Base-by-base conservation (phyloP, 2,888 invertebrate species). In the Arctia plantaginis region DNA sequence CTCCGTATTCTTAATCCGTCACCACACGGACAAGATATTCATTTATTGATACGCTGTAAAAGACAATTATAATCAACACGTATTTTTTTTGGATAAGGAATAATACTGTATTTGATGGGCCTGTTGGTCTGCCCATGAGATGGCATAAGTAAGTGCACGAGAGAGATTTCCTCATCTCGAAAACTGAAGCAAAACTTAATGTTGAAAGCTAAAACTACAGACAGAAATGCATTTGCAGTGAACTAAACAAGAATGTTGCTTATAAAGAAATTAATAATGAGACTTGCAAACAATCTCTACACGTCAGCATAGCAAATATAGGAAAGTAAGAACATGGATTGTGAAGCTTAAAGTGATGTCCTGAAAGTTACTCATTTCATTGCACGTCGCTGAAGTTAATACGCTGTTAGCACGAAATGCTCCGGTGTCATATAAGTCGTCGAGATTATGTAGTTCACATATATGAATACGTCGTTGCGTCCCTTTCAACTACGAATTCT, bases 161-260 rank as follows among this genome's bases (percentile, higher is more conserved):
- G 79, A 81, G 79, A 86, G 85, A 85, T 84, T 86, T 88, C 76
- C 76, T 71, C 80, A 80, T 82, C 83, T 81, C 77, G 68, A 77
- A 80, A 87, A 87, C 87, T 87, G 81, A 87, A 87, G 83, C 79
- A 81, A 86, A 89, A 89, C 88, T 88, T 86, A 76, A 79, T 78
- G 79, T 80, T 85, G 78, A 76, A 86, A 87, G 85, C 82, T 83
- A 80, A 87, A 87, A 89, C 87, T 88, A 85, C 85, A 88, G 82
- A 85, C 80, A 79, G 82, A 87, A 79, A 86, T 87, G 80, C 82
- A 85, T 85, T 87, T 84, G 79, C 81, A 79, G 79, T 71, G 72
- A 87, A 85, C 85, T 77, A 84, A 87, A 85, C 84, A 83, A 83
- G 84, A 83, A 83, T 81, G 76, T 80, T 62, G 27, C 59, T 30